Percentiles rank a stretch among this genome's conserved stretches.
Conservation (phyloP, 2,113 vertebrate genomes). For the Mesocricetus auratus region DNA sequence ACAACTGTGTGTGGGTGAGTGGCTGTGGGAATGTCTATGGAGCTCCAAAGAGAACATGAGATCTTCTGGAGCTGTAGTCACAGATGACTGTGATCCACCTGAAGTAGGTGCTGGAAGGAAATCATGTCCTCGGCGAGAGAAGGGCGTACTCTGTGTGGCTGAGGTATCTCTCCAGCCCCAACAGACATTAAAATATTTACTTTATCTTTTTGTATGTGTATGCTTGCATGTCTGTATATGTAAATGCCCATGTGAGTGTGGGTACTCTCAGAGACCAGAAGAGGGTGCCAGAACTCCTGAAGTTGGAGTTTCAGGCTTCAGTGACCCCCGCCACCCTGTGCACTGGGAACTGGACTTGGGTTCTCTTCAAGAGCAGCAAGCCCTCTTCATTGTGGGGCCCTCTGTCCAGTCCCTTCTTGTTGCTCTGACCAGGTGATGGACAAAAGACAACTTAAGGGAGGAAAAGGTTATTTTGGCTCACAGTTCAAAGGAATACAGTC, state of each 20-base stretch:
- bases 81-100: background rate
- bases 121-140: background rate
- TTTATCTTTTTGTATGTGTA: background rate
- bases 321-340: background rate
- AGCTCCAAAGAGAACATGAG: no score
- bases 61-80: background rate
- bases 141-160: background rate
- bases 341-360: background rate
- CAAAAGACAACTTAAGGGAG: background rate
- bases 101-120: background rate
- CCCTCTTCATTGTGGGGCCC: no score
- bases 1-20: background rate
- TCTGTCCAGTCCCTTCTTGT: background rate
- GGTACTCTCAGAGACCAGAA: background rate
- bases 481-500: background rate
- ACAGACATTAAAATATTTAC: background rate
- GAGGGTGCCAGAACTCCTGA: background rate
- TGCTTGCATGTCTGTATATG: background rate
- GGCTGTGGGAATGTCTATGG: background rate
- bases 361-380: background rate
- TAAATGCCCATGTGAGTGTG: background rate
- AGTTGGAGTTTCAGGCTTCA: background rate
- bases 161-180: background rate
- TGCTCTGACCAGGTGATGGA: background rate
- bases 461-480: background rate